Percentiles rank a stretch among this genome's conserved stretches.
Evolutionary conservation across 2,797 vertebrate genomes (phyloP).

Genomic region (Bryconaethiops microstoma): DNA sequence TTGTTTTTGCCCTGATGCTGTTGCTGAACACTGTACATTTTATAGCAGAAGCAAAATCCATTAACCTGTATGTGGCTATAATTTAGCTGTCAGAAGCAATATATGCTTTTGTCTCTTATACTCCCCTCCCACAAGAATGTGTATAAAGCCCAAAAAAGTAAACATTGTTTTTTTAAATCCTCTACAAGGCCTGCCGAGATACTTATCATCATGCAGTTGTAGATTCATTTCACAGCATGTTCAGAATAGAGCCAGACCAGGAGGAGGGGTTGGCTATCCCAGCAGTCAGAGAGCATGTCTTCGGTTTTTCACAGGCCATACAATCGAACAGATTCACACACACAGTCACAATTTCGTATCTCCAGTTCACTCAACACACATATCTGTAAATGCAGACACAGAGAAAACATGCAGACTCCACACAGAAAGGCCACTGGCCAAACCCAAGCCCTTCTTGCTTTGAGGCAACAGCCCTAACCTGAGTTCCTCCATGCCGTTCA

Average conservation of each 20-base stretch:
- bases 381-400: too few relatives aligned
- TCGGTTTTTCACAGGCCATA: too few relatives aligned
- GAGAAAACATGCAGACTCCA: too few relatives aligned
- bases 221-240: background rate
- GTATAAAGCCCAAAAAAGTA: background rate
- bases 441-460: too few relatives aligned
- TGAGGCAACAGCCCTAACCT: too few relatives aligned
- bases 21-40: constrained; percentile 36
- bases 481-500: too few relatives aligned
- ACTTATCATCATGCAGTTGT: background rate
- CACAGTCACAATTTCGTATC: too few relatives aligned
- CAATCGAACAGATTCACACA: too few relatives aligned
- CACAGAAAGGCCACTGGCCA: too few relatives aligned
- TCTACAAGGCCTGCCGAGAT: background rate
- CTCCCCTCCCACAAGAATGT: background rate
- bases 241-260: background rate
- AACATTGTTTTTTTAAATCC: background rate
- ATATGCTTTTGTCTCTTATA: constrained; percentile 22
- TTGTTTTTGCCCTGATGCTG: constrained; percentile 39
- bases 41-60: constrained; percentile 41
- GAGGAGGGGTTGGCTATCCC: too few relatives aligned
- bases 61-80: constrained; percentile 30
- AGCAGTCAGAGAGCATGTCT: too few relatives aligned
- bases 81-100: constrained; percentile 19
- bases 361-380: too few relatives aligned